These are phyloP conservation scores for Sceloporus undulatus DNA, from an alignment of 2,113 vertebrate species.

Conservation along the genomic window DNA sequence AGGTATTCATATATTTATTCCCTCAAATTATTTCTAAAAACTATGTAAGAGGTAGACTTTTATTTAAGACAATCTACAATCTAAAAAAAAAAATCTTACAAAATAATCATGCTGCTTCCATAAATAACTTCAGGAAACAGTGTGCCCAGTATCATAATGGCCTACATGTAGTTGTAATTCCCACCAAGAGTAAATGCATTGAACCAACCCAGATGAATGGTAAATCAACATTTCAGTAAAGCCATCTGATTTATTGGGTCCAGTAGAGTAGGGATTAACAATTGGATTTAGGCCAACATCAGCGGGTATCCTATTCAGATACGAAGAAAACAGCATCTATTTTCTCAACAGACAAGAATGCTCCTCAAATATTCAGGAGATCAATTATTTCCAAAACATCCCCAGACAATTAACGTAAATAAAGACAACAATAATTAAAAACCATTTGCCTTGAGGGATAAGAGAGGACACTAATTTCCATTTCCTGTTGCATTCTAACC, in stretches of 20 bases:
- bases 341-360: no score
- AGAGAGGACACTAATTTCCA: not conserved
- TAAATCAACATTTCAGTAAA: no score
- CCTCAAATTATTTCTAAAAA: no score
- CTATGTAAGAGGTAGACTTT: no score
- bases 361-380: not conserved
- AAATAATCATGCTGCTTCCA: not conserved
- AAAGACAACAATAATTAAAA: slow-evolving; percentile 35
- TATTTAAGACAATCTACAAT: no score
- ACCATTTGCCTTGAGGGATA: not conserved
- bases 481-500: slow-evolving; percentile 15
- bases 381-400: slow-evolving; percentile 5
- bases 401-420: slow-evolving; percentile 26
- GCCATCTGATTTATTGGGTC: no score
- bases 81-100: not conserved
- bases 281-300: no score
- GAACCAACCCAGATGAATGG: no score
- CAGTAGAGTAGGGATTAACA: no score
- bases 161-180: not conserved
- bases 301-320: not conserved
- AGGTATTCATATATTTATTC: no score
- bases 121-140: not conserved
- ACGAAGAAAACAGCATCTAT: not conserved
- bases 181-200: no score
- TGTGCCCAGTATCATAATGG: not conserved